Evolutionary conservation across 2,888 invertebrate species (phyloP), one percentile per base, ranked within the genome.

Genomic region (Alviniconcha strummeri): DNA sequence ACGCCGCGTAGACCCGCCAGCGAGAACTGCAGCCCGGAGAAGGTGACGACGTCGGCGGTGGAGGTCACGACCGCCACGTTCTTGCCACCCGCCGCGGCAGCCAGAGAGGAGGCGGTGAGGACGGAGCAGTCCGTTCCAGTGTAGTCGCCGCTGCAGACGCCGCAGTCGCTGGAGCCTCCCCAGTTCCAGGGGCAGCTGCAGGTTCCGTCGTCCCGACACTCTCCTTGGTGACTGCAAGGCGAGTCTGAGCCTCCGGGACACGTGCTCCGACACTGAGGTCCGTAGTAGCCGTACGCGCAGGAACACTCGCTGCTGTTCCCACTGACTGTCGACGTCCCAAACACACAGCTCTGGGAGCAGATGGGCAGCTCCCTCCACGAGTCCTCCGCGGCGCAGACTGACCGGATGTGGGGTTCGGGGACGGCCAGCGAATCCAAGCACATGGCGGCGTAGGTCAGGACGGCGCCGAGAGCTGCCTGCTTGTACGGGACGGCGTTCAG

Each of bases 181-280:
- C 90, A 90, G 85, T 90, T 89, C 86, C 88, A 89, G 79, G 85
- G 86, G 78, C 90, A 90, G 9, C 78, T 75, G 84, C 90, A 90
- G n/a, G 83, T 83, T 17, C 89, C 90, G 77, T 85, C 78, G 9
- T 79, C 52, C 52, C 78, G 74, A 75, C 90, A 90, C 9, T 74
- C 79, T n/a, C 90, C 90, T 78, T 89, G 89, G 56, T 82, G 81
- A 77, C 83, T 88, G 79, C 90, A 90, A 0, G 90, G 89, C 54
- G 82, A 82, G 56, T 85, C 84, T 0, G 90, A 89, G 36, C 87
- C 87, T 11, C 89, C 90, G 4, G 89, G 90, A 80, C 90, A 90
- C 0, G 85, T 84, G 11, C n/a, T 52, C 6, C 79, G 60, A 84
- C 90, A 90, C 3, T n/a, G 54, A 9, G 78, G 52, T 3, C 89